Evolutionary conservation across 2,113 vertebrate species (phyloP).

Genomic region (Callaeas wilsoni): DNA sequence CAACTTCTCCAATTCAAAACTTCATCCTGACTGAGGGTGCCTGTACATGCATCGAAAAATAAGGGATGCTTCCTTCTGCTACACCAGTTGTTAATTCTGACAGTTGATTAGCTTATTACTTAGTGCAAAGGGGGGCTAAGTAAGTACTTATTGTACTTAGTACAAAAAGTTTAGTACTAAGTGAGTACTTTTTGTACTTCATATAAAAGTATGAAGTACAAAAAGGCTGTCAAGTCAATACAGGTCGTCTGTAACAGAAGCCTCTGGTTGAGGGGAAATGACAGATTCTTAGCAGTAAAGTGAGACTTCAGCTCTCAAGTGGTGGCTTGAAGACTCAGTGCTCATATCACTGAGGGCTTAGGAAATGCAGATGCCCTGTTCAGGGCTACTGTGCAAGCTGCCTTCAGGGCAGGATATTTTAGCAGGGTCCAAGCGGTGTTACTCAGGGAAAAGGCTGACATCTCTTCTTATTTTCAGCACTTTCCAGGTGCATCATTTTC

Average conservation of each 20-base stretch:
- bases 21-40: background rate
- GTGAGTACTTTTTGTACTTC: background rate
- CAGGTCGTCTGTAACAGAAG: background rate
- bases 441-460: background rate
- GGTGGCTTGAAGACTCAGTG: background rate
- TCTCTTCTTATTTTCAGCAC: background rate
- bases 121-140: background rate
- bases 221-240: background rate
- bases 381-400: background rate
- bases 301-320: background rate
- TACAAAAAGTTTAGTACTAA: background rate
- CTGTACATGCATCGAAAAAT: fast-evolving
- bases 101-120: background rate
- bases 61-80: background rate
- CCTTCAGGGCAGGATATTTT: background rate
- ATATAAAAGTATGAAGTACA: background rate
- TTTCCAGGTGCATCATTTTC: background rate
- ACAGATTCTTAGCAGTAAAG: background rate
- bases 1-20: background rate
- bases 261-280: background rate
- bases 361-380: background rate
- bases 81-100: background rate
- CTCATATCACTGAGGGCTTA: background rate
- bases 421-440: background rate
- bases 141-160: background rate